Base-by-base conservation (phyloP, 2,113 vertebrate genomes). In the Scalopus aquaticus region DNA sequence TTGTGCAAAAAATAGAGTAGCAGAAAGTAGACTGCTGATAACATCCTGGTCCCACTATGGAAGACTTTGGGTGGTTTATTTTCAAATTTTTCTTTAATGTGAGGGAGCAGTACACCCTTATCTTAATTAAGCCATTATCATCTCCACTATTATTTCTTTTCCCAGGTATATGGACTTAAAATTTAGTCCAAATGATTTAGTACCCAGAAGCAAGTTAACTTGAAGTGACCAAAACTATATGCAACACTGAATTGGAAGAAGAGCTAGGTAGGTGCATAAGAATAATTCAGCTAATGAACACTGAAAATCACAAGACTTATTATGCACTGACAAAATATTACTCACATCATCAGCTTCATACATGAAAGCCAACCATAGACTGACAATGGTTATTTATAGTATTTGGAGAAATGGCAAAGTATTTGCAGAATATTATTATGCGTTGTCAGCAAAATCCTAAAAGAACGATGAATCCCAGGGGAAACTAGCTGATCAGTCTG, bases 391-490 rank as follows among this genome's bases (percentile, higher is more conserved):
- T 95, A 24, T n/a, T 83, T 16, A 46, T 3, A n/a, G 30, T 65
- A 72, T 80, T 64, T 70, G 10, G 16, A 87, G 20, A 87, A 90
- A 51, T 82, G 28, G 32, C 54, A 79, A 87, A 88, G 69, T 67
- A 39, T 19, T 49, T 60, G 35, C 32, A 54, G 42, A 72, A 91
- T 64, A 12, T 81, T 82, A 28, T 22, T 72, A 67, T 35, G 24
- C 8, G 8, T 42, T 95, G 22, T 78, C 62, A 90, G 24, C 26
- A 80, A 95, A 96, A 79, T 83, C 64, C 58, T 83, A 44, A 90
- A 76, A 92, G 19, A 64, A 77, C 74, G 42, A 91, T 74, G 30
- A 88, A 88, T 92, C 84, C 37, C 79, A 87, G 65, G 37, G 64
- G 37, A 5, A 90, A 64, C 32, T n/a, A 44, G 6, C 60, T 26